Evolutionary conservation across 2,888 invertebrate genomes (phyloP).

Genomic region (Danaus chrysippus): DNA sequence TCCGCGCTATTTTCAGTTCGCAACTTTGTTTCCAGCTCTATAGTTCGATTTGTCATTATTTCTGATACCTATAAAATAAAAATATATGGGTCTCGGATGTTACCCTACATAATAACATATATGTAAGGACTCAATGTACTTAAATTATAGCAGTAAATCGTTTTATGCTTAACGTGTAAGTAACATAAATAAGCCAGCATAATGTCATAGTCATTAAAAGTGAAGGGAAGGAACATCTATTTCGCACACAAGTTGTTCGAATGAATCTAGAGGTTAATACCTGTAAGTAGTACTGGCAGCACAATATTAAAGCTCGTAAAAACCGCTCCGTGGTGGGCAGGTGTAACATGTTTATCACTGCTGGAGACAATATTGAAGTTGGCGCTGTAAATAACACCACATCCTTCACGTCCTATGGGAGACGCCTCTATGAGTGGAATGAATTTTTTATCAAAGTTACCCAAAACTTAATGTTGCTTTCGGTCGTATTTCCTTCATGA

Average conservation of each 20-base stretch:
- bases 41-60: conserved; percentile 58
- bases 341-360: conserved; percentile 75
- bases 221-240: neutral
- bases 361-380: conserved; percentile 53
- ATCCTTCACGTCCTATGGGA: conserved; percentile 77
- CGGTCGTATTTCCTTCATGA: neutral
- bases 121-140: neutral
- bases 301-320: conserved; percentile 77
- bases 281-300: conserved; percentile 78
- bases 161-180: no score
- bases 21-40: conserved; percentile 61
- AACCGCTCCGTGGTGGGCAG: conserved; percentile 74
- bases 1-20: conserved; percentile 54
- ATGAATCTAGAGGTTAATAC: conserved; percentile 42
- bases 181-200: neutral
- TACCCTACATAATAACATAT: neutral
- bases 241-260: conserved; percentile 2
- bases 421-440: conserved; percentile 15
- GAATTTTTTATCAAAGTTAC: conserved; percentile 16
- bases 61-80: conserved; percentile 59
- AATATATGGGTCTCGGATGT: neutral
- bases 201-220: neutral
- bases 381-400: conserved; percentile 72
- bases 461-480: neutral
- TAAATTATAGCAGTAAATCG: no score